phyloP scores from a whole-genome alignment of 2,113 vertebrate genomes.

The Origma solitaria region DNA sequence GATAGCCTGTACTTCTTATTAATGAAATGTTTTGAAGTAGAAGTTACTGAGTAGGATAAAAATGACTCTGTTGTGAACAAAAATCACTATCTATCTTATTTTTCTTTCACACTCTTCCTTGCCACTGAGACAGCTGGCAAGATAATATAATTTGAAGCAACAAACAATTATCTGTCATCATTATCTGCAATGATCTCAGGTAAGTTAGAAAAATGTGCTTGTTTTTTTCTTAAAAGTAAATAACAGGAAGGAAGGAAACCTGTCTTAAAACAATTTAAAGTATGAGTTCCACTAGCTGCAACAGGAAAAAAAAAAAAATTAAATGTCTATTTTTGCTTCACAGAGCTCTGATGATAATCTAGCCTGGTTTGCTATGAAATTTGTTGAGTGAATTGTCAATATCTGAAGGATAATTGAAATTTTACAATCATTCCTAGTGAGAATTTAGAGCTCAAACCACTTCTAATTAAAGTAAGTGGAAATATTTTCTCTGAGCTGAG shows the following conservation, averaged over 20 bases:
- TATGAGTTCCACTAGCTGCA: not conserved
- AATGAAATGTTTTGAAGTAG: not conserved
- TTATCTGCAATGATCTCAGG: constrained; percentile 21
- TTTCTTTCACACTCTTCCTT: not conserved
- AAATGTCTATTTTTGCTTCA: not conserved
- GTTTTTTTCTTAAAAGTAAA: constrained; percentile 7
- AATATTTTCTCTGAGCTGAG: not conserved
- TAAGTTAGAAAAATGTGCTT: constrained; percentile 13
- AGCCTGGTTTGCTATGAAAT: not conserved
- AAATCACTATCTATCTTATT: not conserved
- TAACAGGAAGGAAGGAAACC: not conserved
- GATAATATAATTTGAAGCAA: constrained; percentile 43
- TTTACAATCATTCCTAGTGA: not conserved
- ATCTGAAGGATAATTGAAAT: not conserved
- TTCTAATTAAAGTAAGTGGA: not conserved
- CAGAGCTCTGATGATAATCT: not conserved
- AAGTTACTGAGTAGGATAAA: not conserved
- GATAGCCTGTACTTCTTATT: not conserved
- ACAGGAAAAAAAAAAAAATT: not conserved
- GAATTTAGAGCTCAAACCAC: not conserved
- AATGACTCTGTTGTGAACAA: not conserved
- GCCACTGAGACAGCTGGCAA: not conserved
- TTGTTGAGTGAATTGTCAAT: not conserved
- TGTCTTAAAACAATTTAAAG: constrained; percentile 20
- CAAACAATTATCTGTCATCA: constrained; percentile 31